These are phyloP conservation scores for Alexandromys oeconomus DNA, from an alignment of 2,797 vertebrate species.

Conservation along the genomic window DNA sequence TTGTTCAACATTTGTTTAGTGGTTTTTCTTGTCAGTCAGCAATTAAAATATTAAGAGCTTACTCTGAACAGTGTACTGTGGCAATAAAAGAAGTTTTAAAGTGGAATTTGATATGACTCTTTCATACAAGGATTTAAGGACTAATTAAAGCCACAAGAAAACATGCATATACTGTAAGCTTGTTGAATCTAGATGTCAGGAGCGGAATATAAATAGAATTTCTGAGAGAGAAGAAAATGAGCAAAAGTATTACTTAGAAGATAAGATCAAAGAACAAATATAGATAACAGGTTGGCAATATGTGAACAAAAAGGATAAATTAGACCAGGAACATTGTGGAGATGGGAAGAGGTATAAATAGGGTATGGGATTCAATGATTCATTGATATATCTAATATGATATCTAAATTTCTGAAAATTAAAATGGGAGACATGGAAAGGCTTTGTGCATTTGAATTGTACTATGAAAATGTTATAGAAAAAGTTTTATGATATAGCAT, in stretches of 20 bases:
- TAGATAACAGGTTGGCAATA: background rate
- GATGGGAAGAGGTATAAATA: background rate
- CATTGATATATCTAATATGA: background rate
- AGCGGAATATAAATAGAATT: background rate
- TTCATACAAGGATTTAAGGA: slow-evolving; percentile 30
- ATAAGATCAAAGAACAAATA: background rate
- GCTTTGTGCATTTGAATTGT: background rate
- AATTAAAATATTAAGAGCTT: slow-evolving; percentile 70
- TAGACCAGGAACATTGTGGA: background rate
- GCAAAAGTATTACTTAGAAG: background rate
- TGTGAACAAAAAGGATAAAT: background rate
- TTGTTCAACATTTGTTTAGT: slow-evolving; percentile 71
- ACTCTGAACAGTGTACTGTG: background rate
- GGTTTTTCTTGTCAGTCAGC: slow-evolving; percentile 59
- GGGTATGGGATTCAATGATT: background rate
- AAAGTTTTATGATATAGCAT: background rate
- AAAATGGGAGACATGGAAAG: background rate
- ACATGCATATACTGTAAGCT: background rate
- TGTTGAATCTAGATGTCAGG: background rate
- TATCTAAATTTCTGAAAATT: background rate
- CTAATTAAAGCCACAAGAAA: slow-evolving; percentile 30
- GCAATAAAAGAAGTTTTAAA: slow-evolving; percentile 42
- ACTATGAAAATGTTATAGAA: background rate
- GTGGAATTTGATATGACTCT: background rate
- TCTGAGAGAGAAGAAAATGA: background rate